Percentiles rank a stretch among this genome's conserved stretches.
Conservation (phyloP, 2,113 vertebrate species). For the Coregonus clupeaformis region DNA sequence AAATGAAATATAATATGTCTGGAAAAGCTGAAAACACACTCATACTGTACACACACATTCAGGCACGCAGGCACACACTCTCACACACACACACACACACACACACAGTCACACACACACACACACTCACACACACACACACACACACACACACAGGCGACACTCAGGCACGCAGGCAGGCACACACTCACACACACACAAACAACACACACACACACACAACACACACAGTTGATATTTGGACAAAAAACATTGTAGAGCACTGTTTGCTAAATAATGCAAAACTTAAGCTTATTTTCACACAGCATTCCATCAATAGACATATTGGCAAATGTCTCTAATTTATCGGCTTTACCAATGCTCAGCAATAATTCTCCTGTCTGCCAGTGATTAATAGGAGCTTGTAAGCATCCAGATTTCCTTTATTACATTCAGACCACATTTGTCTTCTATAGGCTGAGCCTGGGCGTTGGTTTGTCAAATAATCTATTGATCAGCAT, state of each 20-base stretch:
- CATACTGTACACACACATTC: neutral
- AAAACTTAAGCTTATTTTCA: slow-evolving; percentile 43
- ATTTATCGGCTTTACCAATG: slow-evolving; percentile 59
- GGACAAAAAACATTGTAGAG: neutral
- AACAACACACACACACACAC: too few relatives aligned
- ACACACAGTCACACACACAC: neutral
- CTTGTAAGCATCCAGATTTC: slow-evolving; percentile 55
- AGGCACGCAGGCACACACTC: too few relatives aligned
- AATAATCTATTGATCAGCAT: slow-evolving; percentile 53
- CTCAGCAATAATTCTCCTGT: slow-evolving; percentile 56
- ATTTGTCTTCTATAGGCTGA: slow-evolving; percentile 42
- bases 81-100: slow-evolving; percentile 2
- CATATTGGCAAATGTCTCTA: slow-evolving; percentile 58
- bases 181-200: too few relatives aligned
- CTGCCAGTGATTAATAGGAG: slow-evolving; percentile 58
- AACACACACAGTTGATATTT: neutral
- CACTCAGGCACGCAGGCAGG: too few relatives aligned
- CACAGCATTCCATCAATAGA: slow-evolving; percentile 48
- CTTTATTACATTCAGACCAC: slow-evolving; percentile 61
- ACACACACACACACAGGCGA: too few relatives aligned
- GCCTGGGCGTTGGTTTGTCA: slow-evolving; percentile 45
- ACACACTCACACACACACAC: too few relatives aligned
- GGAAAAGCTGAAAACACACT: neutral
- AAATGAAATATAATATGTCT: neutral
- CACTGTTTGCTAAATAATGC: slow-evolving; percentile 26